Evolutionary conservation across 2,888 invertebrate species (phyloP).

Genomic region (Julus scanicus): DNA sequence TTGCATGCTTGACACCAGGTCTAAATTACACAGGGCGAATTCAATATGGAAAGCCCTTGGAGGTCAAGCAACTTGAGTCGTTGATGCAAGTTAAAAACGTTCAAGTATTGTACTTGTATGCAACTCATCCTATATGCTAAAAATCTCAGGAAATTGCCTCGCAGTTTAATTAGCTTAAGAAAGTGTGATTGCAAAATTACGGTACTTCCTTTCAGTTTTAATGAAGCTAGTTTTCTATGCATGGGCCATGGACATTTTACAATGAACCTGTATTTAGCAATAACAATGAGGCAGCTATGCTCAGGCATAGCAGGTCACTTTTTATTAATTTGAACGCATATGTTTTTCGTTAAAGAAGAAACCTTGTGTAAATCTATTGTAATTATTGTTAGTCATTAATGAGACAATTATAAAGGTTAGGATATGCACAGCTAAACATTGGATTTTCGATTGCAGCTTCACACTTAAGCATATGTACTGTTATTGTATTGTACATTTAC

Average conservation of each 20-base stretch:
- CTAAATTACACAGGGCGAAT: slow-evolving; percentile 10
- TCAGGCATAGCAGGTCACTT: slow-evolving; percentile 35
- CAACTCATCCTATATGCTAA: not conserved
- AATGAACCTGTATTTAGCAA: not conserved
- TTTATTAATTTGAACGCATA: not conserved
- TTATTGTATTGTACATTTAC: not conserved
- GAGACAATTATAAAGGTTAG: not conserved
- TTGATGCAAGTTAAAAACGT: slow-evolving; percentile 2
- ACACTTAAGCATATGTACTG: not conserved
- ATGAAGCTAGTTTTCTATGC: not conserved
- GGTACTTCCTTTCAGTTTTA: slow-evolving; percentile 24
- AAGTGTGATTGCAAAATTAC: slow-evolving; percentile 39
- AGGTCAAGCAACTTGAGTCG: slow-evolving; percentile 38
- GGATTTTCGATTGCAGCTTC: not conserved
- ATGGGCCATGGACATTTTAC: slow-evolving; percentile 6
- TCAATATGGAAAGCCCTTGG: not conserved
- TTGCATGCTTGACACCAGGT: slow-evolving; percentile 29
- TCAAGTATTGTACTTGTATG: not conserved
- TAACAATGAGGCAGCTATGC: slow-evolving; percentile 3
- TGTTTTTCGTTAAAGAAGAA: not conserved
- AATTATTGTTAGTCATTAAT: slow-evolving; percentile 29
- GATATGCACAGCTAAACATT: slow-evolving; percentile 19
- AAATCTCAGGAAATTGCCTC: not conserved
- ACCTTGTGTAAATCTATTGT: not conserved
- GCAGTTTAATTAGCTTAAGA: not conserved